phyloP scores from a whole-genome alignment of 2,797 vertebrate species.

The Graptemys geographica region DNA sequence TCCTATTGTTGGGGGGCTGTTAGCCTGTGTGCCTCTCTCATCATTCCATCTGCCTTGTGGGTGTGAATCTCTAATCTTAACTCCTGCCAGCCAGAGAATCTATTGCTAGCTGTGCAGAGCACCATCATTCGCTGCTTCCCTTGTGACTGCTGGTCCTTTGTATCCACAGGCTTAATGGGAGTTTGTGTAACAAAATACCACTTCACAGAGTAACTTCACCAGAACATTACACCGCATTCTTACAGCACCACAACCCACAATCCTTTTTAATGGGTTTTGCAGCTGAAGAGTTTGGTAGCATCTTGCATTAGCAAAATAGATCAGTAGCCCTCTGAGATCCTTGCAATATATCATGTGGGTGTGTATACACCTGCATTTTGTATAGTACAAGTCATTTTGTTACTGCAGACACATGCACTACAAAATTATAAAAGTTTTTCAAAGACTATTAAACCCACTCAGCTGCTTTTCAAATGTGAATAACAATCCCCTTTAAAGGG shows the following conservation, averaged over 20 bases:
- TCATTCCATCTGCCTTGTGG: background rate
- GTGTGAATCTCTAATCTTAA: background rate
- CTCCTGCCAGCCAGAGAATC: background rate
- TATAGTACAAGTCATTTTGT: background rate
- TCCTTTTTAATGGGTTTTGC: background rate
- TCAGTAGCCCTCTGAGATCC: background rate
- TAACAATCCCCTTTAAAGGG: background rate
- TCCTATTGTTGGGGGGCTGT: background rate
- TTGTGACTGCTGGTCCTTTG: background rate
- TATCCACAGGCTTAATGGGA: background rate
- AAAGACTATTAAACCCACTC: background rate
- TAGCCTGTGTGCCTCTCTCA: no score
- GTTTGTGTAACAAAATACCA: background rate
- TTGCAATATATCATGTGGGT: background rate
- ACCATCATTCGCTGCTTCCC: background rate
- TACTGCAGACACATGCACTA: background rate
- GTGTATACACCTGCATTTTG: background rate
- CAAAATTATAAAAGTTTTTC: background rate
- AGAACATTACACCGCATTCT: background rate
- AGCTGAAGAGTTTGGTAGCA: background rate
- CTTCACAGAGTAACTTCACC: background rate
- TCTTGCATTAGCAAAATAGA: background rate
- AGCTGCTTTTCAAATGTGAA: background rate
- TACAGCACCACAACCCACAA: background rate
- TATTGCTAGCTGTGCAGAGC: background rate